Evolutionary conservation across 2,888 invertebrate genomes (phyloP).

Genomic region (Ophioninae sp.): DNA sequence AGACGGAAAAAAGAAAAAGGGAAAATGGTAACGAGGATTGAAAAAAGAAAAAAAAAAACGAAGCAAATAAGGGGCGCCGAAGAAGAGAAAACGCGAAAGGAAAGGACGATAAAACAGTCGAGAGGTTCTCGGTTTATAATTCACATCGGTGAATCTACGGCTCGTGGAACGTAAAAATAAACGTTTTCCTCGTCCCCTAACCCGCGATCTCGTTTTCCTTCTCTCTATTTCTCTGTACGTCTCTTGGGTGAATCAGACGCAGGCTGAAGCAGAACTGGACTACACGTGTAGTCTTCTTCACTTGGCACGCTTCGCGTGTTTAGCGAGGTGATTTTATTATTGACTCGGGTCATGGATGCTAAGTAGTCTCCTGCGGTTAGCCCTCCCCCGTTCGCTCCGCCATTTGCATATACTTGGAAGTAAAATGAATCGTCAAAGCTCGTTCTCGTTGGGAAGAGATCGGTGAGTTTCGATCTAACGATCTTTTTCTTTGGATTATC

Average conservation of each 20-base stretch:
- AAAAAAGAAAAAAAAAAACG: slow-evolving; percentile 6
- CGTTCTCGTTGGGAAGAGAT: background rate
- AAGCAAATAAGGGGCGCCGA: background rate
- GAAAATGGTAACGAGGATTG: background rate
- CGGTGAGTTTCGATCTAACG: background rate
- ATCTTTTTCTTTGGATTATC: background rate
- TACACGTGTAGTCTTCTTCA: slow-evolving; percentile 52
- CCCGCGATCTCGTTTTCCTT: background rate
- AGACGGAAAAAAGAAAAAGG: background rate
- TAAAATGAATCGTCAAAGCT: background rate
- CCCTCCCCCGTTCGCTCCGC: slow-evolving; percentile 23
- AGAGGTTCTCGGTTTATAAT: slow-evolving; percentile 29
- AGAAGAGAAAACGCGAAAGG: background rate
- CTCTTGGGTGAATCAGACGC: slow-evolving; percentile 47
- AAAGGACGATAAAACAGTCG: background rate
- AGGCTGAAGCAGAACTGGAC: background rate
- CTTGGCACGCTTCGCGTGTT: slow-evolving; percentile 69
- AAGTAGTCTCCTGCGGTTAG: slow-evolving; percentile 50
- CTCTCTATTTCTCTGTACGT: slow-evolving; percentile 3
- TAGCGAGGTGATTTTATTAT: slow-evolving; percentile 70
- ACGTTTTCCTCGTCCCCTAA: slow-evolving; percentile 10
- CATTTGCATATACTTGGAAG: background rate
- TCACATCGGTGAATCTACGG: slow-evolving; percentile 26
- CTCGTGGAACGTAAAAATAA: slow-evolving; percentile 50
- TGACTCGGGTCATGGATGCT: slow-evolving; percentile 72